These are phyloP conservation scores for Dicrostonyx torquatus DNA, from an alignment of 2,797 vertebrate species.

Conservation along the genomic window DNA sequence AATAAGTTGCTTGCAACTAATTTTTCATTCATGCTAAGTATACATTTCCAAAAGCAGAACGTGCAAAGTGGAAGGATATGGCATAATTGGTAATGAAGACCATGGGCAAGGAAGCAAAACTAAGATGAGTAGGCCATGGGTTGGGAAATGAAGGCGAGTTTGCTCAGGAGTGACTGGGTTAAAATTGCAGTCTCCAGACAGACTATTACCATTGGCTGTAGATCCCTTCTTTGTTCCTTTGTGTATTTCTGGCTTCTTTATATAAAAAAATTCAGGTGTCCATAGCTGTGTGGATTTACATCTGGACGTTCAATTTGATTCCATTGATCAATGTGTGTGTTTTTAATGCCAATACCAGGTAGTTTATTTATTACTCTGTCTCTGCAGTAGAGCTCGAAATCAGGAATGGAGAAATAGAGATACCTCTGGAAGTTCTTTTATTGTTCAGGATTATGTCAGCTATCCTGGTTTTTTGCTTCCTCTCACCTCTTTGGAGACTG, in stretches of 20 bases:
- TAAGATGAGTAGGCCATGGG: background rate
- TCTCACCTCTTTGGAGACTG: background rate
- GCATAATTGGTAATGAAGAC: background rate
- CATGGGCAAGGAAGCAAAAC: background rate
- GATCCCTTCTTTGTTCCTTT: background rate
- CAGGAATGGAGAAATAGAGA: background rate
- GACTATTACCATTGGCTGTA: background rate
- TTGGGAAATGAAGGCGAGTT: background rate
- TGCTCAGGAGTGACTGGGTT: background rate
- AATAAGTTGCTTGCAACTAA: background rate
- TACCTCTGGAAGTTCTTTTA: background rate
- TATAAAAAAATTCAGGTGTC: background rate
- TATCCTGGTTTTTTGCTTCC: background rate
- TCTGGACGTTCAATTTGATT: background rate
- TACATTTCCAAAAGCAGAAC: background rate
- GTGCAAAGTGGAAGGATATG: too few species aligned
- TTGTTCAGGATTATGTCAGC: background rate
- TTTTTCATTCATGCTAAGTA: background rate
- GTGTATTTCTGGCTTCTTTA: background rate
- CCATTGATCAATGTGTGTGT: background rate
- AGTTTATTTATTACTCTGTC: background rate
- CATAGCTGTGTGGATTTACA: background rate
- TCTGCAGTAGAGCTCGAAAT: background rate
- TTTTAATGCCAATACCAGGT: background rate
- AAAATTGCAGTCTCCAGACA: background rate